Base-by-base conservation (phyloP, 1,140 invertebrate species). In the Apis cerana region DNA sequence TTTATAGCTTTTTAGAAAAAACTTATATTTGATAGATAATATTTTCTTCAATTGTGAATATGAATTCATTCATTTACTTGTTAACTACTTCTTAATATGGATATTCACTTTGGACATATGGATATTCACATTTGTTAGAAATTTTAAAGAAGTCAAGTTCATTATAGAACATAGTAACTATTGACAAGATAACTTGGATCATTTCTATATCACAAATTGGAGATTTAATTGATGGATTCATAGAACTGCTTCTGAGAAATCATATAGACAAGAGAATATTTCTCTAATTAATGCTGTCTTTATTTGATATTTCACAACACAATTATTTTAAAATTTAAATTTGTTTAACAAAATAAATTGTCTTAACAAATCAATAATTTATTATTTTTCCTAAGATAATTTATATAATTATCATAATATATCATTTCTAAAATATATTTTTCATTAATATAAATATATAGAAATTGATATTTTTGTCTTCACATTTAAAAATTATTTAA, bases 191-290 rank as follows among this genome's bases (percentile, higher is more conserved):
- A 23, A 19, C 19, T 8, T 58, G 70, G 17, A 33, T 65, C 23
- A 5, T 11, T 4, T 62, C 61, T 15, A 65, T 65, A 2, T 23
- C 52, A 43, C 52, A 58, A 58, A 58, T 72, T 52, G 52, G 54
- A 27, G 54, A 33, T 52, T 72, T 72, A 58, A 72, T 72, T 21
- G 54, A 19, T 27, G 70, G 15, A 58, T 33, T 72, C 70, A n/a
- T 33, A 56, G 54, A 12, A 7, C 5, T 56, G 19, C 3, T 72
- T 13, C 19, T 58, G 17, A 54, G 54, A 19, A 27, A 58, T 19
- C 70, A 58, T 5, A 43, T 72, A n/a, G 52, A 17, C 54, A 58
- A 21, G 15, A 65, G 10, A 33, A 65, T 64, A 27, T 33, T 65
- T 17, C 9, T 65, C 27, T 17, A 9, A 13, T 65, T 62, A 27